Percentiles rank a stretch among this genome's conserved stretches.
These are phyloP conservation scores for Brachyhypopomus gauderio DNA, from an alignment of 2,113 vertebrate genomes.

Conservation along the genomic window DNA sequence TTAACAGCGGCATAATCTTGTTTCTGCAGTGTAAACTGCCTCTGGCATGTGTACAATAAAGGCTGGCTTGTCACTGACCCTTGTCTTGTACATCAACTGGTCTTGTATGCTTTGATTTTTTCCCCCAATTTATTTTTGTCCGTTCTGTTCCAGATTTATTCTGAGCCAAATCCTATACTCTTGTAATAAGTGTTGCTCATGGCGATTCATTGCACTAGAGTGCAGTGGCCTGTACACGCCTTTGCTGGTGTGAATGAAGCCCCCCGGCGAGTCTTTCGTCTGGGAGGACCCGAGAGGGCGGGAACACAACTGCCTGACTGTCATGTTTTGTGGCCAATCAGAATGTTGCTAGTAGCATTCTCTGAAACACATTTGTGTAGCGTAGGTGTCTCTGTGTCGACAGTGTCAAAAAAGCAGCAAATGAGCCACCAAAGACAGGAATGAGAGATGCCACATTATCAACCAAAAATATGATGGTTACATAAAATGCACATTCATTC, in stretches of 20 bases:
- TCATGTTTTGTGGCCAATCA: too few species aligned
- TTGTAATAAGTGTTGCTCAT: background rate
- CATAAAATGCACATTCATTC: too few species aligned
- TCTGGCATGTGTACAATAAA: background rate
- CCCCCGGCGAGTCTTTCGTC: background rate
- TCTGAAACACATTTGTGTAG: too few species aligned
- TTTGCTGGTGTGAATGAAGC: background rate
- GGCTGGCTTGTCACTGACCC: conserved; percentile 4
- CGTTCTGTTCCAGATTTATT: background rate
- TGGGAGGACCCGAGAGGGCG: too few species aligned
- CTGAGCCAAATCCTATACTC: background rate
- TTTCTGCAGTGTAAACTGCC: background rate
- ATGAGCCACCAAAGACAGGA: too few species aligned
- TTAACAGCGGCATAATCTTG: background rate
- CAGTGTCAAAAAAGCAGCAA: too few species aligned
- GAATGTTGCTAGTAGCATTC: too few species aligned
- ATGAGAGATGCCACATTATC: too few species aligned
- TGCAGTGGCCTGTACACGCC: background rate
- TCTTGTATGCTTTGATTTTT: background rate
- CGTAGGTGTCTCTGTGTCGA: too few species aligned
- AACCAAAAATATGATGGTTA: too few species aligned
- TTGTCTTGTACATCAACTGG: background rate
- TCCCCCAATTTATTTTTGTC: background rate
- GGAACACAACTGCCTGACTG: too few species aligned
- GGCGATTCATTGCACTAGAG: background rate